A percentile compares a stretch with the other conserved stretches of the same genome.
Evolutionary conservation across 2,888 invertebrate genomes (phyloP).

Genomic region (Pardosa pseudoannulata): DNA sequence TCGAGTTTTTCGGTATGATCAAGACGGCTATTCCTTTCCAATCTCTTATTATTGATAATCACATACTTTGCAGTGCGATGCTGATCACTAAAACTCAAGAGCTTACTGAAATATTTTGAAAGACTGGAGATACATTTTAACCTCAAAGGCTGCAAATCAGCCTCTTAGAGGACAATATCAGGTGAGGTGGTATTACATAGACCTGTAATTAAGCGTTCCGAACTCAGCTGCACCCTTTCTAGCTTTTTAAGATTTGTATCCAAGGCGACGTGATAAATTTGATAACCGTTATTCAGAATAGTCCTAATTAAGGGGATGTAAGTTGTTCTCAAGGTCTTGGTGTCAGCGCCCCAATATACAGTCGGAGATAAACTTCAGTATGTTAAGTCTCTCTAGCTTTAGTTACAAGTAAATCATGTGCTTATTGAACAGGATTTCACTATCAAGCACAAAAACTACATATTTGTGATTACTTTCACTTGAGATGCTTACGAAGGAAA

Average conservation of each 20-base stretch:
- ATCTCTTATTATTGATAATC: too few species aligned
- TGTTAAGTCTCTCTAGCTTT: not conserved
- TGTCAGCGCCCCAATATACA: not conserved
- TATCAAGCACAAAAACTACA: not conserved
- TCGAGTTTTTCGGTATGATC: too few species aligned
- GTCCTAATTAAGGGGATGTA: not conserved
- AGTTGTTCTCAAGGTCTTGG: not conserved
- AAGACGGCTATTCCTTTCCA: too few species aligned
- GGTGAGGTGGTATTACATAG: too few species aligned
- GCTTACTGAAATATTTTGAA: not conserved
- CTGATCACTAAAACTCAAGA: not conserved
- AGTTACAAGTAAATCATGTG: not conserved
- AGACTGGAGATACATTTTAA: not conserved
- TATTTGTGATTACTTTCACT: not conserved
- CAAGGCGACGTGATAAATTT: not conserved
- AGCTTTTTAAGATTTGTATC: not conserved
- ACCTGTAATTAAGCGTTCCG: not conserved
- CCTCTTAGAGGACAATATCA: not conserved
- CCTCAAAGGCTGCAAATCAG: not conserved
- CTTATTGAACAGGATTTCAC: not conserved
- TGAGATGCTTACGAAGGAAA: not conserved
- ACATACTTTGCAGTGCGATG: too few species aligned
- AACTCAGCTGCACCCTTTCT: not conserved
- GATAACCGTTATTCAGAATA: not conserved
- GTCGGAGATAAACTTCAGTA: not conserved